Evolutionary conservation across 2,797 vertebrate species (phyloP).

Genomic region (Lycodopsis pacificus): DNA sequence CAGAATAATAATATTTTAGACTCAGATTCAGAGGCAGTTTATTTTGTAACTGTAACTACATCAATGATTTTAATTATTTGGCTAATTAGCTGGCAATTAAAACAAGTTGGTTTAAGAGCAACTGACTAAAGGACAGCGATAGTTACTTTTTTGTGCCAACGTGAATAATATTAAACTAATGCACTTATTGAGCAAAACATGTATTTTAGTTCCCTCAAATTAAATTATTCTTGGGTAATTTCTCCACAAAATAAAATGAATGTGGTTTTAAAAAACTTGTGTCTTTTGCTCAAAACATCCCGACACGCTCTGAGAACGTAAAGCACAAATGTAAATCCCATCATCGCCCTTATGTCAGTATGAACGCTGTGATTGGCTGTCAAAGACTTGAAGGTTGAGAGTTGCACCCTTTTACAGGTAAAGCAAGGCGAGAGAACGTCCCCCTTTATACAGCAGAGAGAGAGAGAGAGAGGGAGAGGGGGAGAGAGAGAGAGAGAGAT

Average conservation of each 20-base stretch:
- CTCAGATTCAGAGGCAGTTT: background rate
- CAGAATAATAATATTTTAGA: background rate
- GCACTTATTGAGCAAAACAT: background rate
- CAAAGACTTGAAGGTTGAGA: slow-evolving; percentile 76
- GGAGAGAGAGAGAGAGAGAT: slow-evolving; percentile 73
- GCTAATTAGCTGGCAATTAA: background rate
- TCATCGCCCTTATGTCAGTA: background rate
- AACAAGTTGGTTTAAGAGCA: background rate
- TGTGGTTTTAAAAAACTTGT: slow-evolving; percentile 5
- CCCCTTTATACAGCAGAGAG: slow-evolving; percentile 82
- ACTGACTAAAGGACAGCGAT: background rate
- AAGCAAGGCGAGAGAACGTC: slow-evolving; percentile 88
- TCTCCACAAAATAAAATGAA: background rate
- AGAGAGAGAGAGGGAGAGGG: slow-evolving; percentile 64
- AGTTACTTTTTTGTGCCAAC: background rate
- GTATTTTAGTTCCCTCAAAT: background rate
- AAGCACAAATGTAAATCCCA: slow-evolving; percentile 6
- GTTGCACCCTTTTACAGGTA: slow-evolving; percentile 88
- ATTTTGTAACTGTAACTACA: background rate
- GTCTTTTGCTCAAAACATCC: slow-evolving; percentile 6
- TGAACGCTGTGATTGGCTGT: slow-evolving; percentile 44
- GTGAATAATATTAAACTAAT: background rate
- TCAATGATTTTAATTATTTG: background rate
- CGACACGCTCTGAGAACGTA: background rate
- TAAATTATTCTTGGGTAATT: background rate